Percentiles rank a stretch among this genome's conserved stretches.
Conservation (phyloP, 2,113 vertebrate species). For the Toxotes jaculatrix region DNA sequence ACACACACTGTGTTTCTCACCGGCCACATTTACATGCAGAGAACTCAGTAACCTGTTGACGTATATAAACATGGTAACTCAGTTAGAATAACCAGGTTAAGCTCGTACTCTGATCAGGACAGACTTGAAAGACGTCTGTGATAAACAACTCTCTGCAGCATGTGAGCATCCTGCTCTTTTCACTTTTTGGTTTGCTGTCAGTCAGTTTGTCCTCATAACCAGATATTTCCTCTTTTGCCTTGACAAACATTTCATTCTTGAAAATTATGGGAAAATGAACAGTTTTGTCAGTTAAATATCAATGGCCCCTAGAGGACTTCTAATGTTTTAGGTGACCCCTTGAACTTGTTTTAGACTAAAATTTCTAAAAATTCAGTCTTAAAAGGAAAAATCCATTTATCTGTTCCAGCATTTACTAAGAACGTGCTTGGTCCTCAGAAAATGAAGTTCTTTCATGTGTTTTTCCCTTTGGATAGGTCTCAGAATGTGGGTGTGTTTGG, state of each 20-base stretch:
- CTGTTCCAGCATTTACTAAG: background rate
- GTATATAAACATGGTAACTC: constrained; percentile 25
- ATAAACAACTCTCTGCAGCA: constrained; percentile 5
- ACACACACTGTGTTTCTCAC: background rate
- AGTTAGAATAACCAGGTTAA: constrained; percentile 49
- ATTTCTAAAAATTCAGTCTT: background rate
- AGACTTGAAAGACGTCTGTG: constrained; percentile 14
- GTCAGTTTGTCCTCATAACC: background rate
- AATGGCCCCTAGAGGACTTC: background rate
- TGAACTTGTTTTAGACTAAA: background rate
- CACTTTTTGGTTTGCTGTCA: background rate
- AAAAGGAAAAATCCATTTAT: background rate
- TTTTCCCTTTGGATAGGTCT: background rate
- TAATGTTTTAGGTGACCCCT: background rate
- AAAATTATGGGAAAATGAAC: background rate
- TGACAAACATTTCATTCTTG: background rate
- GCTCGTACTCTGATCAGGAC: constrained; percentile 20
- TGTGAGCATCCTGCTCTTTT: constrained; percentile 2
- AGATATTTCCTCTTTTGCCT: background rate
- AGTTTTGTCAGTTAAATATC: background rate
- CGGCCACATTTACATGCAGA: background rate
- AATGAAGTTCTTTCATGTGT: background rate
- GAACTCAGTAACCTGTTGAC: constrained; percentile 39
- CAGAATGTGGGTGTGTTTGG: constrained; percentile 3
- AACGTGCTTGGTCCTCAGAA: no score